These are phyloP conservation scores for Xiphophorus couchianus DNA, from an alignment of 2,113 vertebrate species.

Conservation along the genomic window DNA sequence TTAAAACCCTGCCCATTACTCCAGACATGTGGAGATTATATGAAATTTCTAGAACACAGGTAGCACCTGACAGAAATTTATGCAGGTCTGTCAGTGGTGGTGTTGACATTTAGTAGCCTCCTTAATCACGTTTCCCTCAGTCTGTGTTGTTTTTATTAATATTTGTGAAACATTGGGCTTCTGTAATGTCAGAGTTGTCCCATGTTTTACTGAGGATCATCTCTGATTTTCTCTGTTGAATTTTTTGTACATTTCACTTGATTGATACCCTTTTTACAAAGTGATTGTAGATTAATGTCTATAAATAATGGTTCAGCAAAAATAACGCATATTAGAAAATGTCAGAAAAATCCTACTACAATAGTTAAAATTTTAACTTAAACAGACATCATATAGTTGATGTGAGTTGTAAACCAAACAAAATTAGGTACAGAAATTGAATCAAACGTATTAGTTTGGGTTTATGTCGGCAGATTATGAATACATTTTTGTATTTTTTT, in stretches of 20 bases:
- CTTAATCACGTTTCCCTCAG: background rate
- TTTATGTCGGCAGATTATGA: no score
- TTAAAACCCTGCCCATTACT: no score
- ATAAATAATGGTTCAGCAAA: background rate
- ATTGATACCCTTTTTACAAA: background rate
- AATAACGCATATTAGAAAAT: background rate
- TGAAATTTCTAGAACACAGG: no score
- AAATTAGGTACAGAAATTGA: background rate
- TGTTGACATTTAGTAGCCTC: background rate
- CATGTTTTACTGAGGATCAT: background rate
- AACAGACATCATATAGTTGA: background rate
- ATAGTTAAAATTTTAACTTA: background rate
- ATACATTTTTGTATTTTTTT: background rate
- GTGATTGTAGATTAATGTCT: background rate
- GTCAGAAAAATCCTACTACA: background rate
- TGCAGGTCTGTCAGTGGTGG: background rate
- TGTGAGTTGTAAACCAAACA: background rate
- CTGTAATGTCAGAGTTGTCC: background rate
- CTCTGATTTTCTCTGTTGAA: background rate
- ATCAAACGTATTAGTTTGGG: background rate
- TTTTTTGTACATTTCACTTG: background rate
- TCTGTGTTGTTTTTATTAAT: background rate
- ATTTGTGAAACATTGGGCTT: background rate
- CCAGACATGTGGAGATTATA: no score
- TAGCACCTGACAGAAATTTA: background rate